Conservation (phyloP, 2,113 vertebrate species). For the Tinamus guttatus region DNA sequence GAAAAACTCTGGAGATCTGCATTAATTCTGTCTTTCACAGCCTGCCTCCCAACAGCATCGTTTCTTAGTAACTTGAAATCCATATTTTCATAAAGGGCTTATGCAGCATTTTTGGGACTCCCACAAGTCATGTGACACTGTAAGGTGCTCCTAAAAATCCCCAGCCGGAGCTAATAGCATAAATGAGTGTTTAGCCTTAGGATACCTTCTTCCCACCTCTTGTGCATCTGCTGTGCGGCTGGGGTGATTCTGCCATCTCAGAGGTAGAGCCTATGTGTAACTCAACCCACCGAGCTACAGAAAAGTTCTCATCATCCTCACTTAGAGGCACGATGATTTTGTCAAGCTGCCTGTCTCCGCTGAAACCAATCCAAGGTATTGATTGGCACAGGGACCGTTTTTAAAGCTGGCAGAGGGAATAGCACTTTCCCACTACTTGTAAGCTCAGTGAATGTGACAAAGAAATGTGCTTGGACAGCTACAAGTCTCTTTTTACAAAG, state of each 20-base stretch:
- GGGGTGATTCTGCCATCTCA: neutral
- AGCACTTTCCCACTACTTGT: neutral
- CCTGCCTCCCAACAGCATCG: neutral
- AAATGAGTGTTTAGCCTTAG: neutral
- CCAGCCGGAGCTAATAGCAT: accelerated
- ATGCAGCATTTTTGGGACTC: neutral
- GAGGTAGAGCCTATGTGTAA: neutral
- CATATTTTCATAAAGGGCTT: neutral
- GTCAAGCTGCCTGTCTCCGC: conserved; percentile 15
- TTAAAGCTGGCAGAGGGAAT: conserved; percentile 26
- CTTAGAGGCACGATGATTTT: neutral
- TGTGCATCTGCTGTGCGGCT: neutral
- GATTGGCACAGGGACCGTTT: conserved; percentile 29
- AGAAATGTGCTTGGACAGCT: conserved; percentile 52
- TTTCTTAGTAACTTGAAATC: neutral
- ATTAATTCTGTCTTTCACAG: accelerated
- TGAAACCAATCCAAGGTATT: neutral
- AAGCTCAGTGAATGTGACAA: conserved; percentile 33
- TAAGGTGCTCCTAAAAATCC: neutral
- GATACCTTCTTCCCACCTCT: neutral
- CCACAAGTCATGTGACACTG: neutral
- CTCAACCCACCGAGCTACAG: neutral
- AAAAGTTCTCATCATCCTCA: conserved; percentile 8
- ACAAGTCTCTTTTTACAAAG: conserved; percentile 16
- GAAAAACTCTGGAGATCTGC: accelerated